Percentiles rank a stretch among this genome's conserved stretches.
These are phyloP conservation scores for Lasaia peninsularis DNA, from an alignment of 1,140 invertebrate genomes.

Conservation along the genomic window DNA sequence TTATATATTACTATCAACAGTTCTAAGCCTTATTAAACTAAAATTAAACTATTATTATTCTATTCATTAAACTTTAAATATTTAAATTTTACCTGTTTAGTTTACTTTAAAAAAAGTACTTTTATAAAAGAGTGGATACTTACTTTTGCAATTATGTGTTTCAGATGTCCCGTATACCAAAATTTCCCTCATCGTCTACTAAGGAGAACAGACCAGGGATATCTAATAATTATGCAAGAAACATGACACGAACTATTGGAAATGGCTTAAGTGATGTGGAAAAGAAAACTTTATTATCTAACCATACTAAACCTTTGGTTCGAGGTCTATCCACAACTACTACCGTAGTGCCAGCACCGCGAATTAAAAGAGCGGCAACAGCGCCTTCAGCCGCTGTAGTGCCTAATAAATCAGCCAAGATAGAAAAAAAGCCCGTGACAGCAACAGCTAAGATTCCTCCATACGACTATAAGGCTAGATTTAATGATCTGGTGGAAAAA, in stretches of 20 bases:
- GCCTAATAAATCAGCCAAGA: constrained; percentile 45
- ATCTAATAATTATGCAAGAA: constrained; percentile 37
- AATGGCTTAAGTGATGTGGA: constrained; percentile 59
- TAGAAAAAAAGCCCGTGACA: constrained; percentile 50
- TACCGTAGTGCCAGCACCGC: constrained; percentile 36
- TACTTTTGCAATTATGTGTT: constrained; percentile 23
- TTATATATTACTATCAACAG: no score
- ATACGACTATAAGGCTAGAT: constrained; percentile 80
- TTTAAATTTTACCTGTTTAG: no score
- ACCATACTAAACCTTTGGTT: constrained; percentile 55
- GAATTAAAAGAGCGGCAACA: constrained; percentile 56
- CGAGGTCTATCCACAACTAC: constrained; percentile 29
- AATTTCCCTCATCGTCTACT: constrained; percentile 42
- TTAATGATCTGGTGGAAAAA: constrained; percentile 79
- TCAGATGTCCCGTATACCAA: constrained; percentile 69
- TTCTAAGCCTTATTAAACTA: no score
- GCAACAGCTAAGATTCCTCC: constrained; percentile 74
- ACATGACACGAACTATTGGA: constrained; percentile 42
- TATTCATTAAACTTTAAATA: no score
- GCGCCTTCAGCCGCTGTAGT: constrained; percentile 37
- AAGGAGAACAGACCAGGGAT: constrained; percentile 60
- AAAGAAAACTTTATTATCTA: constrained; percentile 54
- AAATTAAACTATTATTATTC: no score
- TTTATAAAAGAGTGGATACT: no score
- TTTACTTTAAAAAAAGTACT: no score